These are phyloP conservation scores for Chaunax sp. DNA, from an alignment of 2,797 vertebrate genomes.

Conservation along the genomic window DNA sequence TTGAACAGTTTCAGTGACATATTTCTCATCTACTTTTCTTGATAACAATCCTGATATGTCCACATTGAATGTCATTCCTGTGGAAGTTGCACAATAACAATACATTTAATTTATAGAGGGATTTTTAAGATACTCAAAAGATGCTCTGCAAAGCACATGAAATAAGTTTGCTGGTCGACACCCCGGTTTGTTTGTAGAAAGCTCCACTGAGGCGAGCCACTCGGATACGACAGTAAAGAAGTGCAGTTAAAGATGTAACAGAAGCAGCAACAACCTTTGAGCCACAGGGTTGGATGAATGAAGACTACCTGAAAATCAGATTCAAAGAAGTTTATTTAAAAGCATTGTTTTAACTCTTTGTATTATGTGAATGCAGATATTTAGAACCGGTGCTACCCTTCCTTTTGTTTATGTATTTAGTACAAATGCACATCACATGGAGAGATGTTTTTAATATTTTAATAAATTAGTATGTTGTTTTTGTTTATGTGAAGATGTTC, in stretches of 20 bases:
- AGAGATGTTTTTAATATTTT: constrained; percentile 44
- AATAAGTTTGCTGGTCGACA: neutral
- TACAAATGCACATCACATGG: constrained; percentile 46
- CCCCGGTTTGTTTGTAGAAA: constrained; percentile 14
- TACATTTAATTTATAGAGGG: neutral
- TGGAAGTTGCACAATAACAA: neutral
- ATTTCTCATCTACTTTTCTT: neutral
- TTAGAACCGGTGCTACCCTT: constrained; percentile 15
- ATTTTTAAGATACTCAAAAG: neutral
- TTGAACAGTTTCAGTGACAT: neutral
- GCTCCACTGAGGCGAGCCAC: neutral
- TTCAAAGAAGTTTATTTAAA: constrained; percentile 19
- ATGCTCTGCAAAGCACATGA: neutral
- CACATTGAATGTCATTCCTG: neutral
- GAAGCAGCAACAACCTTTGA: neutral
- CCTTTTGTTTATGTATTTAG: constrained; percentile 13
- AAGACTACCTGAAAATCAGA: constrained; percentile 48
- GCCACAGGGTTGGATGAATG: constrained; percentile 16
- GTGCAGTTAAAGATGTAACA: neutral
- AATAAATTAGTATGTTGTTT: constrained; percentile 38
- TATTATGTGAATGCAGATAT: constrained; percentile 38
- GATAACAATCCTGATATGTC: neutral
- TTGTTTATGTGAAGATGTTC: constrained; percentile 65
- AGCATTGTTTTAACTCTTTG: constrained; percentile 9
- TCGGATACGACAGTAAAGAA: neutral